Percentiles rank a stretch among this genome's conserved stretches.
Conservation (phyloP, 2,797 vertebrate genomes). For the Dendrocincla fuliginosa region DNA sequence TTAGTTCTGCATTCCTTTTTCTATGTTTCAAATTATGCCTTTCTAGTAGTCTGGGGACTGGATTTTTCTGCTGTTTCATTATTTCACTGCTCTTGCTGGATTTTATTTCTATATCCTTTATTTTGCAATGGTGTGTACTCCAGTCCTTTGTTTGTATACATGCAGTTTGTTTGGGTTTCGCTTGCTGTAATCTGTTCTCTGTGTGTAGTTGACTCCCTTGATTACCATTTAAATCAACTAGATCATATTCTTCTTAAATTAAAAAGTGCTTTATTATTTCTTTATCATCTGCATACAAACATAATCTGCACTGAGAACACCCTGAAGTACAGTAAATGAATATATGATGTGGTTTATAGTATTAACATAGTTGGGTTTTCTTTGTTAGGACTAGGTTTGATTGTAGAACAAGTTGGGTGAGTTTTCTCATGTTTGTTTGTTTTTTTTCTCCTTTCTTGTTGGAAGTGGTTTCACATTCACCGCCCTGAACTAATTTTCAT, state of each 20-base stretch:
- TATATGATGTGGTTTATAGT: background rate
- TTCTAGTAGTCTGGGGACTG: background rate
- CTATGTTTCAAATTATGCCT: background rate
- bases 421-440: background rate
- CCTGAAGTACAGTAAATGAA: background rate
- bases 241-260: background rate
- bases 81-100: background rate
- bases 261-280: background rate
- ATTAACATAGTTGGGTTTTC: background rate
- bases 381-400: background rate
- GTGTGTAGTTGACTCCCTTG: background rate
- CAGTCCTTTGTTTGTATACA: background rate
- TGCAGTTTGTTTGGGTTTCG: background rate
- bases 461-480: conserved; percentile 21
- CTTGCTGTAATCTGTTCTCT: background rate
- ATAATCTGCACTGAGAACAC: background rate
- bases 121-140: background rate
- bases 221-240: background rate
- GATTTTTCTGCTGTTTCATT: background rate
- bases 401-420: background rate
- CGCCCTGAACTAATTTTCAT: background rate
- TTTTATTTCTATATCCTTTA: background rate
- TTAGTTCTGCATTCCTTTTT: background rate
- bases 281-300: background rate
- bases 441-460: background rate